phyloP scores from a whole-genome alignment of 2,888 invertebrate genomes.

The Anarsia innoxiella region DNA sequence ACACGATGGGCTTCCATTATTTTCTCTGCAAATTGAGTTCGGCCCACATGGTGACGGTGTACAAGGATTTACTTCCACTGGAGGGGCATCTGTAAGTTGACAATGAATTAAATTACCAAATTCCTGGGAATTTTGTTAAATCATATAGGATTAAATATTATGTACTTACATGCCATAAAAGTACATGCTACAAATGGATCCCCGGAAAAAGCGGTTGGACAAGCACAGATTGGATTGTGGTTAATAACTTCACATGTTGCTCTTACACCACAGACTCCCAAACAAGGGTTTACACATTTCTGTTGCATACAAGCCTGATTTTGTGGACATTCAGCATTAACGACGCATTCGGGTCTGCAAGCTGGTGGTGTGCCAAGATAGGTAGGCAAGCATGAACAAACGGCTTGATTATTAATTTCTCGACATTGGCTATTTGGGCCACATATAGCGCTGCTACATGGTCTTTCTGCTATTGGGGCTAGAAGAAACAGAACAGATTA shows the following conservation, averaged over 20 bases:
- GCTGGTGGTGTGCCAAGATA: conserved; percentile 83
- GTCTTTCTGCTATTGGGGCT: conserved; percentile 54
- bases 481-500: conserved; percentile 24
- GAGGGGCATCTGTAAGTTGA: conserved; percentile 38
- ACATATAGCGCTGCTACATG: conserved; percentile 83
- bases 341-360: conserved; percentile 83
- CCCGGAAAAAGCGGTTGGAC: conserved; percentile 78
- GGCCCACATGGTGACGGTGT: conserved; percentile 87
- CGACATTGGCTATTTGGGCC: conserved; percentile 83
- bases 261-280: conserved; percentile 79
- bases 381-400: conserved; percentile 82
- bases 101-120: too few species aligned
- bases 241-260: conserved; percentile 80
- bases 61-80: conserved; percentile 76
- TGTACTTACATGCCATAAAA: conserved; percentile 43
- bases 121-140: too few species aligned
- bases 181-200: conserved; percentile 78
- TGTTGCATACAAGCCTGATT: conserved; percentile 82
- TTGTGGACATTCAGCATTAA: conserved; percentile 81
- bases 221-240: conserved; percentile 85
- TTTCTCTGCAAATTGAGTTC: conserved; percentile 81
- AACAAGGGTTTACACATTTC: conserved; percentile 83
- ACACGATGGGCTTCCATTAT: conserved; percentile 82
- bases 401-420: conserved; percentile 77
- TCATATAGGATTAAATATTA: too few species aligned